Evolutionary conservation across 2,888 invertebrate genomes (phyloP).

Genomic region (Orchestes rusci): DNA sequence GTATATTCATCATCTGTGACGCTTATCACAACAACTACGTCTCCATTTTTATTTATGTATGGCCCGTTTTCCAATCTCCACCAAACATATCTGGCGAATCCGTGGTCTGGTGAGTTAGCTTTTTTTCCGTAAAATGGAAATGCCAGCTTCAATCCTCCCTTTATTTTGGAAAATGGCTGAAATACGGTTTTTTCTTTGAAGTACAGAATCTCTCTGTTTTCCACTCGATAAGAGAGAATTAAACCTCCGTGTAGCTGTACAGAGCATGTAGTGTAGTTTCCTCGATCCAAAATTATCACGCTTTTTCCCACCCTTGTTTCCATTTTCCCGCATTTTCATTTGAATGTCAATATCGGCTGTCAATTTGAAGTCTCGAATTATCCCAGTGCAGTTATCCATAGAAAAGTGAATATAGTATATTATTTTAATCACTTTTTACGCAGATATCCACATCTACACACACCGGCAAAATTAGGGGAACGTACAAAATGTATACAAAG

Average conservation of each 20-base stretch:
- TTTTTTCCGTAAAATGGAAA: slow-evolving; percentile 24
- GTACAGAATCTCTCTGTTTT: slow-evolving; percentile 24
- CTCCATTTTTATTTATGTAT: slow-evolving; percentile 11
- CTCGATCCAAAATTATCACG: slow-evolving; percentile 26
- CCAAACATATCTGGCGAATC: slow-evolving; percentile 24
- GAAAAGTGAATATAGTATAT: too few species aligned
- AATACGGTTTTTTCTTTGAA: slow-evolving; percentile 1
- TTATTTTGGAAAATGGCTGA: neutral
- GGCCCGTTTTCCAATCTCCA: slow-evolving; percentile 25
- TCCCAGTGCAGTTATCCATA: too few species aligned
- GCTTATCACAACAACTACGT: slow-evolving; percentile 21
- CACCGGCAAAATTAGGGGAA: too few species aligned
- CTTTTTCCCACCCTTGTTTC: too few species aligned
- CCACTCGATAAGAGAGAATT: slow-evolving; percentile 28
- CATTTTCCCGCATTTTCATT: neutral
- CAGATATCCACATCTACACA: too few species aligned
- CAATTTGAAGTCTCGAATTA: neutral
- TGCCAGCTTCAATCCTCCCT: slow-evolving; percentile 24
- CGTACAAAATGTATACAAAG: too few species aligned
- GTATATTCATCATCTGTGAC: slow-evolving; percentile 22
- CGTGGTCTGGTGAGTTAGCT: slow-evolving; percentile 20
- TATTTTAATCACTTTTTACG: too few species aligned
- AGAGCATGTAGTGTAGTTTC: slow-evolving; percentile 28
- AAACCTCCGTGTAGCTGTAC: slow-evolving; percentile 26
- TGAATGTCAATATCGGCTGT: neutral